These are phyloP conservation scores for Otus scops DNA, from an alignment of 2,797 vertebrate genomes.

Conservation along the genomic window DNA sequence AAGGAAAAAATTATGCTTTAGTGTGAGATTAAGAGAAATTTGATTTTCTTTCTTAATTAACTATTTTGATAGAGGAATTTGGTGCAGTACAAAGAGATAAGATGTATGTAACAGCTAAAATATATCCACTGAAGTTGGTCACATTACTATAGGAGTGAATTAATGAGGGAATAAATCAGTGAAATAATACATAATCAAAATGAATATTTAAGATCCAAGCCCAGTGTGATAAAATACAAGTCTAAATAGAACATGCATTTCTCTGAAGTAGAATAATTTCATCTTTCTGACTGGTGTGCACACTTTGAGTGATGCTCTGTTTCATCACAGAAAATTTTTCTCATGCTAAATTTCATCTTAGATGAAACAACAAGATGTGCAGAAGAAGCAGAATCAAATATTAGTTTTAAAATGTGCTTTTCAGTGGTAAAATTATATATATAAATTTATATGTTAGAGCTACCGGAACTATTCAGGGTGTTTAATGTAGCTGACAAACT, in stretches of 20 bases:
- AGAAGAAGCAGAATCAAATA: constrained; percentile 35
- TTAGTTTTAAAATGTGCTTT: constrained; percentile 19
- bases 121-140: constrained; percentile 51
- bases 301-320: constrained; percentile 9
- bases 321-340: constrained; percentile 49
- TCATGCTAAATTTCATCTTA: constrained; percentile 24
- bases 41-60: constrained; percentile 66
- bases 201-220: constrained; percentile 56
- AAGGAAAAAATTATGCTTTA: constrained; percentile 29
- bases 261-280: constrained; percentile 58
- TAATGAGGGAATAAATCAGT: constrained; percentile 63
- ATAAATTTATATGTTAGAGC: not conserved
- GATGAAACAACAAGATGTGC: not conserved
- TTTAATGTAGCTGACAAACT: constrained; percentile 1
- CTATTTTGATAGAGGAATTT: constrained; percentile 55
- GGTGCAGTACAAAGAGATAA: constrained; percentile 41
- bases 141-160: constrained; percentile 51
- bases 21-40: constrained; percentile 46
- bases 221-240: constrained; percentile 51
- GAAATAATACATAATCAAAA: constrained; percentile 64
- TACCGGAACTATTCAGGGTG: not conserved
- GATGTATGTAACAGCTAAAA: constrained; percentile 53
- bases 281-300: constrained; percentile 13
- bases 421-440: not conserved
- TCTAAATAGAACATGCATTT: constrained; percentile 61